These are phyloP conservation scores for Hystrix cristata DNA, from an alignment of 2,113 vertebrate genomes.

Conservation along the genomic window DNA sequence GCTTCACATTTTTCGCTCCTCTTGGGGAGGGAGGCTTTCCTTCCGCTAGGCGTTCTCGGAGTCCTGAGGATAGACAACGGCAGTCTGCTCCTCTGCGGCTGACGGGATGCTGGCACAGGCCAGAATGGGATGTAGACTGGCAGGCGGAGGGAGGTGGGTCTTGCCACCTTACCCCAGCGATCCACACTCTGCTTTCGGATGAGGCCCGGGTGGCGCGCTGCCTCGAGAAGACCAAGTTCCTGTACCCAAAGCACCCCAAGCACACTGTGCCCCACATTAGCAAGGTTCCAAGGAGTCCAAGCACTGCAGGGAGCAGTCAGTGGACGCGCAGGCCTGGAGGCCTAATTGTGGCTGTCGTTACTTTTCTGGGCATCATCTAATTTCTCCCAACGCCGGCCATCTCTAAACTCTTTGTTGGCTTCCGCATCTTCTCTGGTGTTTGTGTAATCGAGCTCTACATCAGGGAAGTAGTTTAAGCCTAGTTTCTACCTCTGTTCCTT, in stretches of 20 bases:
- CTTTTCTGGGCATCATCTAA: constrained; percentile 92
- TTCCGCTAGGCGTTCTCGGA: neutral
- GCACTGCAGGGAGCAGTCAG: constrained; percentile 92
- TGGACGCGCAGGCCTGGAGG: constrained; percentile 92
- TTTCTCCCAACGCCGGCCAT: constrained; percentile 92
- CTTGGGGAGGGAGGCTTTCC: neutral
- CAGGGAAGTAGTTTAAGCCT: constrained; percentile 94
- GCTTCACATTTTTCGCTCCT: neutral
- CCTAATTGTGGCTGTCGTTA: constrained; percentile 92
- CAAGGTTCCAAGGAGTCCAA: constrained; percentile 86
- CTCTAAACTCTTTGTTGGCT: constrained; percentile 82
- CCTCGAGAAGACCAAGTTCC: neutral
- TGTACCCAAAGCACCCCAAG: too few species aligned
- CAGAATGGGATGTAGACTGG: too few species aligned
- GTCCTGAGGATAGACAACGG: neutral
- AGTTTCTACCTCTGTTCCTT: constrained; percentile 90
- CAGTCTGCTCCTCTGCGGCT: neutral
- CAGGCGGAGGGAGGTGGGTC: neutral
- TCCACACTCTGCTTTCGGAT: neutral
- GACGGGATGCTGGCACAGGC: too few species aligned
- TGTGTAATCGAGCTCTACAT: constrained; percentile 89
- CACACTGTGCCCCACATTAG: constrained; percentile 80
- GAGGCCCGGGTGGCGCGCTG: neutral
- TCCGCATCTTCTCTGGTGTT: constrained; percentile 86
- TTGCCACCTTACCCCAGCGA: neutral